A percentile compares a stretch with the other conserved stretches of the same genome.
Conservation (phyloP, 2,113 vertebrate species). For the Semnornis frantzii region DNA sequence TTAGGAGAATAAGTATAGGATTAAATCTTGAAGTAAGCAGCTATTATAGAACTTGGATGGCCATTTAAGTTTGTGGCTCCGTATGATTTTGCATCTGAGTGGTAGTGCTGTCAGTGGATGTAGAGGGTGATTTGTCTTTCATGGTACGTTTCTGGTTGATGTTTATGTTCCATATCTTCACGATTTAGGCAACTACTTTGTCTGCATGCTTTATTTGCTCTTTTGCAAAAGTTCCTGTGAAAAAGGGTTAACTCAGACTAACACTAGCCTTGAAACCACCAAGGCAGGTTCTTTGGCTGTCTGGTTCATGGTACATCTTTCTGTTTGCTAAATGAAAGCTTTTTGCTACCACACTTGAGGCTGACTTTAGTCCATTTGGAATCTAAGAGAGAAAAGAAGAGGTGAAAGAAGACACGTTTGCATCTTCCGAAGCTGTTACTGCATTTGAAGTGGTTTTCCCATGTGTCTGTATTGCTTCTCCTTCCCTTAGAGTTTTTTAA, state of each 20-base stretch:
- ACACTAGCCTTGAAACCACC: background rate
- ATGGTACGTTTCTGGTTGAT: background rate
- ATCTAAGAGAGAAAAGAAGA: background rate
- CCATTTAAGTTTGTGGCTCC: background rate
- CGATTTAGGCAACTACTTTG: background rate
- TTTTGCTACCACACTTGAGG: background rate
- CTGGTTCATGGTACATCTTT: background rate
- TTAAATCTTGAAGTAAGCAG: constrained; percentile 53
- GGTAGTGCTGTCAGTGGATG: constrained; percentile 3
- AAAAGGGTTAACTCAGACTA: background rate
- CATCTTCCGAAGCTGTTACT: background rate
- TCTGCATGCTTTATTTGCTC: background rate
- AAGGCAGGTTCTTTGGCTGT: background rate
- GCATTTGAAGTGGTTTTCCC: background rate
- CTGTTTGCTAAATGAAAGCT: background rate
- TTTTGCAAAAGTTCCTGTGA: background rate
- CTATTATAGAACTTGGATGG: background rate
- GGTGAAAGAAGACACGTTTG: background rate
- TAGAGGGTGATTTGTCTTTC: constrained; percentile 2
- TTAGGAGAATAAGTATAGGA: background rate
- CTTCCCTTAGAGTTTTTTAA: constrained; percentile 1
- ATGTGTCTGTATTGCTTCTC: background rate
- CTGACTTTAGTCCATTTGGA: background rate
- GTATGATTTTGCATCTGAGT: background rate
- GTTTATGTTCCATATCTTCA: background rate